These are phyloP conservation scores for Myopa testacea DNA, from an alignment of 2,888 invertebrate genomes.

Conservation along the genomic window DNA sequence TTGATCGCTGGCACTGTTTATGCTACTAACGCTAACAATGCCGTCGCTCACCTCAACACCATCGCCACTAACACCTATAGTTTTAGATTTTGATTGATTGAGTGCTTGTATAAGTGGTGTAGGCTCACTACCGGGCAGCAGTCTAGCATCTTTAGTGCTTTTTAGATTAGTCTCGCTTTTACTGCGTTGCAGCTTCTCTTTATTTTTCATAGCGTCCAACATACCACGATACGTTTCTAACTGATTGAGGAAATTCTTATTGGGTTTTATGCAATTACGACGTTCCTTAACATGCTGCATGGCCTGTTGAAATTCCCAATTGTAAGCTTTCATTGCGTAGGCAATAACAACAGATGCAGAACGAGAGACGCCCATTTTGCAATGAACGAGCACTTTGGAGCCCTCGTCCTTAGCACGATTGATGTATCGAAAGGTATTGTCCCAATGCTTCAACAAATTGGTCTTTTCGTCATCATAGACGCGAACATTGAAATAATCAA, in stretches of 20 bases:
- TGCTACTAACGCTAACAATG: slow-evolving; percentile 39
- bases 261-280: slow-evolving; percentile 95
- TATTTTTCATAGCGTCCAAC: slow-evolving; percentile 95
- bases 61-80: slow-evolving; percentile 50
- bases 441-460: slow-evolving; percentile 96
- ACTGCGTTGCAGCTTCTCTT: slow-evolving; percentile 90
- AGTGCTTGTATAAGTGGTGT: slow-evolving; percentile 74
- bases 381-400: slow-evolving; percentile 96
- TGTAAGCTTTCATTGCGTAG: slow-evolving; percentile 97
- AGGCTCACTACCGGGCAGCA: slow-evolving; percentile 72
- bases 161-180: slow-evolving; percentile 93
- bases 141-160: slow-evolving; percentile 74
- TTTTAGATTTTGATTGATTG: slow-evolving; percentile 65
- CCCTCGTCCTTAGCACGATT: slow-evolving; percentile 89
- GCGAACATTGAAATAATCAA: slow-evolving; percentile 95
- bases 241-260: slow-evolving; percentile 93
- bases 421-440: slow-evolving; percentile 97
- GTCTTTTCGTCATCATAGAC: slow-evolving; percentile 98
- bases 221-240: slow-evolving; percentile 96
- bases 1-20: slow-evolving; percentile 52
- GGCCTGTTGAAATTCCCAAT: slow-evolving; percentile 92
- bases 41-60: slow-evolving; percentile 43
- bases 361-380: slow-evolving; percentile 99
- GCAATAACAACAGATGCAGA: slow-evolving; percentile 98
- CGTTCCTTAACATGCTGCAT: slow-evolving; percentile 90